These are phyloP conservation scores for Trichonephila clavipes DNA, from an alignment of 1,140 invertebrate species.

Conservation along the genomic window DNA sequence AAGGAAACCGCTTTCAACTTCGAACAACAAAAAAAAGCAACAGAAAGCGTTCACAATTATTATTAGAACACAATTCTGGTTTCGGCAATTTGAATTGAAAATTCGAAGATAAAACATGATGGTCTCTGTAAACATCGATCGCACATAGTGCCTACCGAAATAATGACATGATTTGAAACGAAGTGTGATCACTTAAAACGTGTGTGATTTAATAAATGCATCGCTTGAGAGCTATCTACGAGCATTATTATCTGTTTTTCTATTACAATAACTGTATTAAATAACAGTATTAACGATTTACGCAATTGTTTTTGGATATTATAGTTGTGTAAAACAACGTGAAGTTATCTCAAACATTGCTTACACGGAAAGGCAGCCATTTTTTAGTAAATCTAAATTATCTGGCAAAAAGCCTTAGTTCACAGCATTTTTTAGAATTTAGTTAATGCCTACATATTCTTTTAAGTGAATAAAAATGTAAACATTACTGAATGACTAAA, in stretches of 20 bases:
- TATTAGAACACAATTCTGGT: background rate
- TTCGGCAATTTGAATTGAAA: background rate
- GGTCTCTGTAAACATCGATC: slow-evolving; percentile 1
- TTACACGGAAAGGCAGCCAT: background rate
- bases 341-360: slow-evolving; percentile 39
- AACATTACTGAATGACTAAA: background rate
- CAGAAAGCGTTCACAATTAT: background rate
- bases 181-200: background rate
- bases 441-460: background rate
- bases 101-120: background rate
- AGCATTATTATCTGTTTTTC: slow-evolving; percentile 33
- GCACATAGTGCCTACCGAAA: slow-evolving; percentile 49
- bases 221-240: slow-evolving; percentile 39
- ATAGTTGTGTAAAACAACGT: background rate
- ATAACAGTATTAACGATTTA: slow-evolving; percentile 9
- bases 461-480: background rate
- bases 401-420: background rate
- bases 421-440: background rate
- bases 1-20: background rate
- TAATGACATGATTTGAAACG: slow-evolving; percentile 32
- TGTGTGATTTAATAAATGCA: slow-evolving; percentile 29
- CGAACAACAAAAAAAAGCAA: background rate
- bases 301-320: background rate
- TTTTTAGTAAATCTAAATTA: background rate
- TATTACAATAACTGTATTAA: slow-evolving; percentile 20